Percentiles rank a stretch among this genome's conserved stretches.
These are phyloP conservation scores for Lycophotia porphyrea DNA, from an alignment of 2,888 invertebrate genomes.

Conservation along the genomic window DNA sequence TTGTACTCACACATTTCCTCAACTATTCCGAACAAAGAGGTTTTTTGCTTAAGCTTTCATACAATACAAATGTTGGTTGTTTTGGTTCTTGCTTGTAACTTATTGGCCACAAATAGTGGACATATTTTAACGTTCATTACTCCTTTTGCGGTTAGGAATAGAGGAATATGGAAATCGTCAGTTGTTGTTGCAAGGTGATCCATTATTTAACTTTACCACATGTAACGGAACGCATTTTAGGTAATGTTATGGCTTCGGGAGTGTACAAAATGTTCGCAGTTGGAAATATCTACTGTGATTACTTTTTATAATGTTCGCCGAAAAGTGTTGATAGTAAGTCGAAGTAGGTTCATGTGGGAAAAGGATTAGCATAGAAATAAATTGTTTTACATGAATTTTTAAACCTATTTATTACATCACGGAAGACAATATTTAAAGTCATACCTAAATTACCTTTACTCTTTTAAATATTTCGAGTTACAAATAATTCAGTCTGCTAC, in stretches of 20 bases:
- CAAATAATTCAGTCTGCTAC: constrained; percentile 10
- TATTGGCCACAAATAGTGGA: constrained; percentile 31
- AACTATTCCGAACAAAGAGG: constrained; percentile 50
- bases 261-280: neutral
- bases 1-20: constrained; percentile 52
- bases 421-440: neutral
- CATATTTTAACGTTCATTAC: neutral
- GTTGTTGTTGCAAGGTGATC: constrained; percentile 6
- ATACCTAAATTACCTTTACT: neutral
- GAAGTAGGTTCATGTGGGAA: neutral
- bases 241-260: neutral
- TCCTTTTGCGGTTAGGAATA: neutral
- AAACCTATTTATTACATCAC: constrained; percentile 32
- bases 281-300: neutral
- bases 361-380: neutral
- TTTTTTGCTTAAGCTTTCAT: constrained; percentile 41
- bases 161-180: neutral
- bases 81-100: constrained; percentile 25
- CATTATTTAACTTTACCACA: neutral
- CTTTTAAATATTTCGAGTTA: neutral
- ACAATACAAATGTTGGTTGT: constrained; percentile 38
- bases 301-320: neutral
- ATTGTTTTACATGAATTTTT: constrained; percentile 8
- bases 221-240: neutral
- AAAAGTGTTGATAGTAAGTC: neutral